Base-by-base conservation (phyloP, 2,797 vertebrate species). In the Galagoides demidoff region DNA sequence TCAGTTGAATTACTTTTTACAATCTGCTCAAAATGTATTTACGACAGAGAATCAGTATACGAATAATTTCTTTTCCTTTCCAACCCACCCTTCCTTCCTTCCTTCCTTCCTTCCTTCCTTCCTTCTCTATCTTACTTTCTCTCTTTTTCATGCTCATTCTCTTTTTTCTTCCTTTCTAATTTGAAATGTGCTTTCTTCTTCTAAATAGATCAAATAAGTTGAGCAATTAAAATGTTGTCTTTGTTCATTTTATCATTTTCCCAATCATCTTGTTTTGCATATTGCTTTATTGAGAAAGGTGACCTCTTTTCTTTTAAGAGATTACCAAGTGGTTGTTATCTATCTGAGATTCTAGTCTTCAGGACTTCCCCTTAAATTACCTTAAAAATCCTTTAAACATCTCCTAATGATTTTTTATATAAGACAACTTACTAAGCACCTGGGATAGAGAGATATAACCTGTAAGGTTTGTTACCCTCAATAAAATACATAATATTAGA, bases 11-110 rank as follows among this genome's bases (percentile, higher is more conserved):
- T 97, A 94, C 96, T 97, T 98, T 98, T 93, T 98, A 93, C 95
- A 98, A 97, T 97, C 96, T 98, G 95, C 95, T 98, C 97, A 96
- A 97, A 98, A 97, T 96, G 94, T 98, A 96, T 97, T 98, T 98
- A 98, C 0, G 59, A 97, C 94, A 97, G 96, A 97, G 97, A 96
- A 98, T 98, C 97, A 94, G 97, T 95, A 94, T 39, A 70, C 23
- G 59, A 95, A 89, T 82, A 64, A 82, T 87, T 96, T 94, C 49
- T 66, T 95, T 96, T 92, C 83, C 31, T 45, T 95, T 96, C 52
- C 8, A 52, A 20, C 14, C 16, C 12, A 22, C 8, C 4, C 39
- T 23, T 16, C 1, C 9, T 19, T 3, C 2, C 34, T 43, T 9
- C 45, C 25, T 8, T 59, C 25, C 2, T 25, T 34, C 31, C 4